A percentile compares a stretch with the other conserved stretches of the same genome.
These are phyloP conservation scores for Takifugu bimaculatus DNA, from an alignment of 2,113 vertebrate genomes.

Conservation along the genomic window DNA sequence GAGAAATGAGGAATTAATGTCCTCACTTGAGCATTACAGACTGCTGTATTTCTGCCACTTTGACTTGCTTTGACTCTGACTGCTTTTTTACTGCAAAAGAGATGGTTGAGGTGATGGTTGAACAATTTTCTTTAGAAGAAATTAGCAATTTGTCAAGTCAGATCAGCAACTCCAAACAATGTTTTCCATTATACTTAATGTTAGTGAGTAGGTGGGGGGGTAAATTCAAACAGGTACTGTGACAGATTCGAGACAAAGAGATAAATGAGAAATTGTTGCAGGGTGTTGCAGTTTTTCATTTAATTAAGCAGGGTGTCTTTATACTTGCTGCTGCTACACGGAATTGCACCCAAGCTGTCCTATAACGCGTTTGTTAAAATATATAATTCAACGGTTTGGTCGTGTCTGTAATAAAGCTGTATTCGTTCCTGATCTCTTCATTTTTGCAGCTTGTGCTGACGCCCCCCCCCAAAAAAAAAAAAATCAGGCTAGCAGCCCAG, in stretches of 20 bases:
- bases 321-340: not conserved
- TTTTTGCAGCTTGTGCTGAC: constrained; percentile 58
- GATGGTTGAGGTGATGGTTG: too few species aligned
- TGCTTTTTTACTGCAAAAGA: too few species aligned
- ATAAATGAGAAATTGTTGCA: not conserved
- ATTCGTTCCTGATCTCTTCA: constrained; percentile 49
- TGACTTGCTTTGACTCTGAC: too few species aligned
- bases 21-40: too few species aligned
- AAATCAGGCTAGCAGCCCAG: constrained; percentile 45
- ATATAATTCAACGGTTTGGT: too few species aligned
- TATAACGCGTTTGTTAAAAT: too few species aligned
- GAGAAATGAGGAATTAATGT: too few species aligned
- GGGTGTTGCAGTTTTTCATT: not conserved
- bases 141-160: not conserved
- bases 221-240: not conserved
- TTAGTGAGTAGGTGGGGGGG: too few species aligned
- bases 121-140: too few species aligned
- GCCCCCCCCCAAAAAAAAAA: constrained; percentile 36
- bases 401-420: not conserved
- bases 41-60: too few species aligned
- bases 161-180: not conserved
- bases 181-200: not conserved
- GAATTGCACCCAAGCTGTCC: not conserved
- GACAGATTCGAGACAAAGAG: not conserved
- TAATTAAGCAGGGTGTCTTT: not conserved